phyloP scores from a whole-genome alignment of 92 coral and sea anemone genomes.

The Muricea muricata region DNA sequence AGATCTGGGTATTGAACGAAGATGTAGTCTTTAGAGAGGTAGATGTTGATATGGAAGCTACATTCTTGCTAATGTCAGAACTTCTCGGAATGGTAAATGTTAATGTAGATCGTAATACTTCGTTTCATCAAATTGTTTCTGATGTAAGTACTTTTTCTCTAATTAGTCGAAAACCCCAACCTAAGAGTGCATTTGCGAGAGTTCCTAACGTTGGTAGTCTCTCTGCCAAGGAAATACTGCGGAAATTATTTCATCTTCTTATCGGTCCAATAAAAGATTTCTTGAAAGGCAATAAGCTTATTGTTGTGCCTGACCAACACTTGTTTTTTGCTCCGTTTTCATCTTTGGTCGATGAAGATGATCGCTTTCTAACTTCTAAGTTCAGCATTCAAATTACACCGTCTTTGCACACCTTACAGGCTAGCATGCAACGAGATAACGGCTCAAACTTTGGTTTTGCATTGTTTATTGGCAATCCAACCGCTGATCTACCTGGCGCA shows the following conservation, averaged over 20 bases:
- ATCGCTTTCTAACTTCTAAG: background rate
- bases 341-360: background rate
- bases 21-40: background rate
- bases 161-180: too few species aligned
- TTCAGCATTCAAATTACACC: conserved; percentile 48
- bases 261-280: too few species aligned
- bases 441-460: conserved; percentile 21
- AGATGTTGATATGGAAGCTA: background rate
- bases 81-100: background rate
- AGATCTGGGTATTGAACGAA: background rate
- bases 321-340: too few species aligned
- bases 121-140: too few species aligned
- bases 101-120: background rate
- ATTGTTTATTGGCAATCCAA: conserved; percentile 49
- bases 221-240: too few species aligned
- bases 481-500: conserved; percentile 4
- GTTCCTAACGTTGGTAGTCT: too few species aligned
- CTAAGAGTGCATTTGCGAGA: too few species aligned
- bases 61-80: background rate
- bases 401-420: conserved; percentile 32
- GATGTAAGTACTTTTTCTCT: too few species aligned
- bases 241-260: too few species aligned
- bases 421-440: background rate
- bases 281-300: too few species aligned
- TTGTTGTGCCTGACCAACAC: too few species aligned